Evolutionary conservation across 2,797 vertebrate species (phyloP).

Genomic region (Crenuchus spilurus): DNA sequence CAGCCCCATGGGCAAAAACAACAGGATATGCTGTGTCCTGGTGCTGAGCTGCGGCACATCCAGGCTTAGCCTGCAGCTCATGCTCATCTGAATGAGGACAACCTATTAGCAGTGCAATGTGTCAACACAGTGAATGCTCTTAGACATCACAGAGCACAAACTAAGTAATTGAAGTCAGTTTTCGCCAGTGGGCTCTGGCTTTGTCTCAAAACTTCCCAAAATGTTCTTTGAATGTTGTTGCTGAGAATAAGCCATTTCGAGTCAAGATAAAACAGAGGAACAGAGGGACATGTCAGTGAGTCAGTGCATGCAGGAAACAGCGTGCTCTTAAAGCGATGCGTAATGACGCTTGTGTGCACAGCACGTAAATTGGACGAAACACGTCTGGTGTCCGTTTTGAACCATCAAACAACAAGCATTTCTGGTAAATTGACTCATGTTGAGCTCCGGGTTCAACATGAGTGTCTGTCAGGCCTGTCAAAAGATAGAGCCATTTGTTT

Average conservation of each 20-base stretch:
- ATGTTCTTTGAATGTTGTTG: conserved; percentile 59
- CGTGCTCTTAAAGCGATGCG: neutral
- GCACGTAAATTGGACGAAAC: neutral
- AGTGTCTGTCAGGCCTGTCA: conserved; percentile 20
- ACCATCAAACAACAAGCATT: neutral
- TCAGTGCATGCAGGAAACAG: neutral
- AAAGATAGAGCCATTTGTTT: conserved; percentile 32
- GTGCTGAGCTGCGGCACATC: no score
- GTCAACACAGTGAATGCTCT: conserved; percentile 71
- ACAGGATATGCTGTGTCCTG: neutral
- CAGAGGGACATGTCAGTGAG: conserved; percentile 20
- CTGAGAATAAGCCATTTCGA: conserved; percentile 27
- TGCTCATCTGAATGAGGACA: conserved; percentile 35
- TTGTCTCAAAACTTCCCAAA: conserved; percentile 63
- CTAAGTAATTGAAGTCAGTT: conserved; percentile 67
- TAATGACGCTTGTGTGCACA: neutral
- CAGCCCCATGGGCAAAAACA: neutral
- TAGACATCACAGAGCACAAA: conserved; percentile 65
- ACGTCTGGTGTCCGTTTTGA: neutral
- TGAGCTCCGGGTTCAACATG: conserved; percentile 1
- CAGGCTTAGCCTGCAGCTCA: conserved; percentile 6
- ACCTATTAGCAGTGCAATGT: conserved; percentile 75
- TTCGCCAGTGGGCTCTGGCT: conserved; percentile 48
- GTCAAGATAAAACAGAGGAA: neutral
- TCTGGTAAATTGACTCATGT: conserved; percentile 9